Conservation (phyloP, 2,113 vertebrate genomes). For the Capricornis sumatraensis region DNA sequence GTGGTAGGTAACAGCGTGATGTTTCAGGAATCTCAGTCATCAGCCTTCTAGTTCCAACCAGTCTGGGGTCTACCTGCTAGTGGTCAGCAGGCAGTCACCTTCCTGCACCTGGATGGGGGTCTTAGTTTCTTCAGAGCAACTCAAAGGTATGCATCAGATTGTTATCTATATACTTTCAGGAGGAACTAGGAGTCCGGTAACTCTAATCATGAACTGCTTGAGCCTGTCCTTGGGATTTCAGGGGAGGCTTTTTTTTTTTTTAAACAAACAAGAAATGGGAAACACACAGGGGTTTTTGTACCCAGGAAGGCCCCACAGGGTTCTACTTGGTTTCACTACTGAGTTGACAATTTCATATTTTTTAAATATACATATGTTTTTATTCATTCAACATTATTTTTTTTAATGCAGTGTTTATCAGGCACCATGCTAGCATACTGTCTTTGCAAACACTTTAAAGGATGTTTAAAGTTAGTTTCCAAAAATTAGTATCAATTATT, state of each 20-base stretch:
- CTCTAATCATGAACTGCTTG: not conserved
- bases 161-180: not conserved
- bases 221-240: not conserved
- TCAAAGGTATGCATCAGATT: not conserved
- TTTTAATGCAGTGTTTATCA: not conserved
- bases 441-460: not conserved
- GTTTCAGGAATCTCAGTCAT: not conserved
- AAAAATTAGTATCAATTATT: not conserved
- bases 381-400: not conserved
- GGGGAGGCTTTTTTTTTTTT: not conserved
- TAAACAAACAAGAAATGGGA: not conserved
- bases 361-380: not conserved
- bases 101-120: not conserved
- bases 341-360: not conserved
- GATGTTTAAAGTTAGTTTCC: conserved; percentile 3
- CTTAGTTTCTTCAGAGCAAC: not conserved
- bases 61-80: not conserved
- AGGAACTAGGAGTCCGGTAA: not conserved
- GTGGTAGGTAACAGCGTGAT: not conserved
- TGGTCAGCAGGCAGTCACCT: not conserved
- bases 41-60: not conserved
- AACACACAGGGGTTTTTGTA: not conserved
- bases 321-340: not conserved
- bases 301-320: not conserved
- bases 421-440: not conserved